A percentile compares a stretch with the other conserved stretches of the same genome.
Evolutionary conservation across 2,797 vertebrate species (phyloP).

Genomic region (Anomalospiza imberbis): DNA sequence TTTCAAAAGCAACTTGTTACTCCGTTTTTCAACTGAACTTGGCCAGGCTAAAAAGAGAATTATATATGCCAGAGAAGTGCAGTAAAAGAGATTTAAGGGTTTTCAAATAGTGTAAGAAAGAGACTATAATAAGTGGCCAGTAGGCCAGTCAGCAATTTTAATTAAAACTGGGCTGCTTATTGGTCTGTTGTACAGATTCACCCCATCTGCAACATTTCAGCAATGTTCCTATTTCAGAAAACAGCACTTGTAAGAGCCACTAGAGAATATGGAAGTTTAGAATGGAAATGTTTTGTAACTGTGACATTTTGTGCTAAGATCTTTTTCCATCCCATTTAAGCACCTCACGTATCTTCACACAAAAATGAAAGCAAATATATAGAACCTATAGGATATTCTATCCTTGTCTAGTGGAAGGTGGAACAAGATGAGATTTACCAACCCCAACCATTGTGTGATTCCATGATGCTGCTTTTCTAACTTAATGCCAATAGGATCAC

Average conservation of each 20-base stretch:
- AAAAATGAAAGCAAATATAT: not conserved
- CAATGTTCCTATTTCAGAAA: not conserved
- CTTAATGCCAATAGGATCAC: not conserved
- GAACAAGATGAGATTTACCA: not conserved
- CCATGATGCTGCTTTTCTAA: not conserved
- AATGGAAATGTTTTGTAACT: not conserved
- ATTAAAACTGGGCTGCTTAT: slow-evolving; percentile 37
- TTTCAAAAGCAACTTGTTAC: not conserved
- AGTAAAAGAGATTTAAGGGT: slow-evolving; percentile 24
- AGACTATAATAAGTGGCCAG: not conserved
- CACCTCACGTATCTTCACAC: not conserved
- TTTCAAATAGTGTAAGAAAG: not conserved
- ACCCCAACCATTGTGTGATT: not conserved
- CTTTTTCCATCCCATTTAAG: not conserved
- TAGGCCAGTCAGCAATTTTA: slow-evolving; percentile 8
- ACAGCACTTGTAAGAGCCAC: not conserved
- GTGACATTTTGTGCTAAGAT: not conserved
- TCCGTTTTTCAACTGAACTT: not conserved
- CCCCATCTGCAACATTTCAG: not conserved
- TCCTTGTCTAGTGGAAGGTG: not conserved
- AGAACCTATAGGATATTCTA: not conserved
- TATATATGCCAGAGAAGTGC: not conserved
- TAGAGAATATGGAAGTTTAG: not conserved
- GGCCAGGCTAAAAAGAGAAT: not conserved
- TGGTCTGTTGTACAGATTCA: not conserved